Evolutionary conservation across 2,888 invertebrate species (phyloP).

Genomic region (Phytoseiulus persimilis): DNA sequence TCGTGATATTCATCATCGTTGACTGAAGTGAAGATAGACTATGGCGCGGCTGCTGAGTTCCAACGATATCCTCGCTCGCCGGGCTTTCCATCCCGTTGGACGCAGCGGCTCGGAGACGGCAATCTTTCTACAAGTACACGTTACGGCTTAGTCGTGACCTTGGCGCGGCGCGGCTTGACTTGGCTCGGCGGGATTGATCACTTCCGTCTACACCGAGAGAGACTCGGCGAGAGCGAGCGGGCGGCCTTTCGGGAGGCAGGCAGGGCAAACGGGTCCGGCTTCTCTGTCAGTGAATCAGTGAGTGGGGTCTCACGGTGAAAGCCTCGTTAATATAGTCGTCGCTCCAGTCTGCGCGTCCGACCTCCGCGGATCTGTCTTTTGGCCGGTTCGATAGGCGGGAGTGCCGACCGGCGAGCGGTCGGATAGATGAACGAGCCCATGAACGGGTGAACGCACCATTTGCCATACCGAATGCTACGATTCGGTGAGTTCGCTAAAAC

Average conservation of each 20-base stretch:
- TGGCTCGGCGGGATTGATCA: neutral
- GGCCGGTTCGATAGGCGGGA: neutral
- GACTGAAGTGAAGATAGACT: neutral
- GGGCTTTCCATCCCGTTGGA: neutral
- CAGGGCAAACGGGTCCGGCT: neutral
- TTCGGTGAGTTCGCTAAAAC: neutral
- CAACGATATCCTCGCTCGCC: neutral
- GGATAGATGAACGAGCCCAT: neutral
- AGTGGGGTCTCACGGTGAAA: neutral
- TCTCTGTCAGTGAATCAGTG: neutral
- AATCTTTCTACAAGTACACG: neutral
- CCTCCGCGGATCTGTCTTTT: neutral
- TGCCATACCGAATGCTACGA: neutral
- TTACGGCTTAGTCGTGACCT: neutral
- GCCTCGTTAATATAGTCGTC: slow-evolving; percentile 5
- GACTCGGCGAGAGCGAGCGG: neutral
- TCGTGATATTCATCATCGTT: neutral
- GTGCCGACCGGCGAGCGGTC: neutral
- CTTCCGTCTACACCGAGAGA: neutral
- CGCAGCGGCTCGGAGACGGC: neutral
- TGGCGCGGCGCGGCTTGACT: neutral
- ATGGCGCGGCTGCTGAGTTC: neutral
- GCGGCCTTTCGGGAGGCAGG: too few species aligned
- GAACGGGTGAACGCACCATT: neutral
- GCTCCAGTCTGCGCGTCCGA: neutral